Percentiles rank a stretch among this genome's conserved stretches.
Conservation (phyloP, 2,888 invertebrate species). For the Pilophorus perplexus region DNA sequence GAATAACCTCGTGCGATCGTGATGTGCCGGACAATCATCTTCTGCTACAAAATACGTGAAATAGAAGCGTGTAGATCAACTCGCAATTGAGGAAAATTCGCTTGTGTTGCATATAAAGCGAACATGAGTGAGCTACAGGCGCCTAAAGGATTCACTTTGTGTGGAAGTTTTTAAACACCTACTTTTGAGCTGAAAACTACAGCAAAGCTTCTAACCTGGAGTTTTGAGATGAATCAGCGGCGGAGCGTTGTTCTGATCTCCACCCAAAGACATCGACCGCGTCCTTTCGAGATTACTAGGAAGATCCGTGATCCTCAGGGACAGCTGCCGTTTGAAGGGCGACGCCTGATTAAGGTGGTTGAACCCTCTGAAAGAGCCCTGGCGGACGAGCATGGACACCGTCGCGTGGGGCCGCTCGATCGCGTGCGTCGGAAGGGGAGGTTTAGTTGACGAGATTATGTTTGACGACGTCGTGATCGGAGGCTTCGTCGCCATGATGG, state of each 20-base stretch:
- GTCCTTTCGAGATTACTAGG: slow-evolving; percentile 89
- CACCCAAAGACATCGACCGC: slow-evolving; percentile 56
- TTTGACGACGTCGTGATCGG: slow-evolving; percentile 51
- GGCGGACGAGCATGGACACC: slow-evolving; percentile 87
- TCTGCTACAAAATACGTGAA: too few species aligned
- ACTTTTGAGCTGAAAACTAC: too few species aligned
- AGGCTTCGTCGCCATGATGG: slow-evolving; percentile 39
- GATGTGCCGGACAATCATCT: slow-evolving; percentile 46
- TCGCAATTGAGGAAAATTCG: too few species aligned
- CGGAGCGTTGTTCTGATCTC: slow-evolving; percentile 51
- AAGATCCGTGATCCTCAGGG: slow-evolving; percentile 88
- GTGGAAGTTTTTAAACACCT: too few species aligned
- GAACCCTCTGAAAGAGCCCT: slow-evolving; percentile 92
- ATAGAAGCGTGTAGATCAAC: too few species aligned
- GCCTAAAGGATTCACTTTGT: too few species aligned
- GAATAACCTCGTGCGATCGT: slow-evolving; percentile 51
- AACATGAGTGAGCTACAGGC: too few species aligned
- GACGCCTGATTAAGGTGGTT: slow-evolving; percentile 77
- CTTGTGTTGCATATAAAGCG: too few species aligned
- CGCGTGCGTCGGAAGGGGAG: slow-evolving; percentile 82
- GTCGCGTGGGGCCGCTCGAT: slow-evolving; percentile 96
- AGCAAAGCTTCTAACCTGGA: slow-evolving; percentile 52
- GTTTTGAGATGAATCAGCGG: slow-evolving; percentile 54
- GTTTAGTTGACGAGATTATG: slow-evolving; percentile 56
- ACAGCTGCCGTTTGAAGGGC: slow-evolving; percentile 94